Percentiles rank a stretch among this genome's conserved stretches.
These are phyloP conservation scores for Sebastolobus altivelis DNA, from an alignment of 2,797 vertebrate genomes.

Conservation along the genomic window DNA sequence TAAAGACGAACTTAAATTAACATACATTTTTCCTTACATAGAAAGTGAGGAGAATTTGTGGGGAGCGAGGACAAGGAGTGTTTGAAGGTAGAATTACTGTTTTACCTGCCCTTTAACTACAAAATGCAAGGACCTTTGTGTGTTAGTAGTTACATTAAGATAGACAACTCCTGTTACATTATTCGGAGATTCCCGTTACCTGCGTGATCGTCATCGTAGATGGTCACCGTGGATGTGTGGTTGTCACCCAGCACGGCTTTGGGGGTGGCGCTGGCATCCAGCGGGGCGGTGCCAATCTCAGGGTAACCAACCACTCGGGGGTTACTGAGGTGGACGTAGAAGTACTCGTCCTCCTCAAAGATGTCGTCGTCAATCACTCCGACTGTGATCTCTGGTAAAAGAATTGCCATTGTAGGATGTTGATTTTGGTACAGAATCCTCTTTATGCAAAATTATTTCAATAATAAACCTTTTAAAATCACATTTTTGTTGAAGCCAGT, in stretches of 20 bases:
- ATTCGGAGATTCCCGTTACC: conserved; percentile 42
- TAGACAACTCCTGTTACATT: too few relatives aligned
- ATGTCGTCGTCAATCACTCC: conserved; percentile 92
- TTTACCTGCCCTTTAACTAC: too few relatives aligned
- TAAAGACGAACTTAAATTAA: background rate
- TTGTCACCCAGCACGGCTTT: conserved; percentile 85
- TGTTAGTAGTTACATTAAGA: background rate
- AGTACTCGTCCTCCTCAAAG: conserved; percentile 91
- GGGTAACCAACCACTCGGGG: conserved; percentile 81
- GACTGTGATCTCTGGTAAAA: conserved; percentile 82
- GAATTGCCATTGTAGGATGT: background rate
- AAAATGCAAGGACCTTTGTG: background rate
- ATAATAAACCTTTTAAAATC: background rate
- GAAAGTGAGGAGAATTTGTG: background rate
- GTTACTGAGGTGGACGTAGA: conserved; percentile 89
- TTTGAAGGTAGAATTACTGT: too few relatives aligned
- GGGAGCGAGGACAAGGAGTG: too few relatives aligned
- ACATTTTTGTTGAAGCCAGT: background rate
- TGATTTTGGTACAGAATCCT: background rate
- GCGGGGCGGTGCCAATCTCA: conserved; percentile 74
- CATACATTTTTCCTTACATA: background rate
- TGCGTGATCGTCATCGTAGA: conserved; percentile 91
- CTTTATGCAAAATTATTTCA: background rate
- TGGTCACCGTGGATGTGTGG: conserved; percentile 89
- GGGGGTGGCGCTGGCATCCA: conserved; percentile 65